Evolutionary conservation across 2,113 vertebrate species (phyloP), one percentile per base, ranked within the genome.

Genomic region (Salvator merianae): DNA sequence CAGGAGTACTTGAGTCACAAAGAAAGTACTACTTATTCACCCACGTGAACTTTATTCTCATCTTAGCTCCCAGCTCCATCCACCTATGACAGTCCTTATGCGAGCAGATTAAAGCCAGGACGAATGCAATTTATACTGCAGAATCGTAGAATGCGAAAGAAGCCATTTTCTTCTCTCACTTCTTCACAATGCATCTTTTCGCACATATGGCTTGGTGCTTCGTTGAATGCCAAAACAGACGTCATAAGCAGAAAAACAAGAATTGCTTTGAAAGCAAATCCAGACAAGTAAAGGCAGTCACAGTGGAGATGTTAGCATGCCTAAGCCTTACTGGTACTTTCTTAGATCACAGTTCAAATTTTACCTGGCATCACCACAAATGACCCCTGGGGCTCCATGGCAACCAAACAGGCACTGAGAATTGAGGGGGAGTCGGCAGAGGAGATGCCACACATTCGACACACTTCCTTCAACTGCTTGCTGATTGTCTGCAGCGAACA

Each of bases 381-480:
- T 28, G 98, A 99, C 68, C 98, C 98, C 91, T 99, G 98, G 7
- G 98, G 98, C 95, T 99, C 98, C 97, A 99, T 98, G 94, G 98
- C 98, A 55, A 99, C 98, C 92, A 99, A 95, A 90, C 98, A 99
- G 97, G 98, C 98, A 93, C 98, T 99, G 90, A 99, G 98, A 94
- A 99, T 98, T 72, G 97, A 96, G 73, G 98, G 98, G 38, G 98
- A 98, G 94, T 99, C 98, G 1, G 96, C 96, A 0, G 98, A 92
- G 0, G 98, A 99, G 93, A 99, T 98, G 24, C 98, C 98, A 70
- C 98, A 99, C 96, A 99, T 97, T 72, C 97, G 97, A 92, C 98
- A 99, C 68, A 97, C 96, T 88, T 99, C 98, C 94, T 97, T 98
- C 84, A 99, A 97, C 94, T 98, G 97, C 73, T 98, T 97, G 90